A percentile compares a stretch with the other conserved stretches of the same genome.
Evolutionary conservation across 2,113 vertebrate genomes (phyloP).

Genomic region (Amia ocellicauda): DNA sequence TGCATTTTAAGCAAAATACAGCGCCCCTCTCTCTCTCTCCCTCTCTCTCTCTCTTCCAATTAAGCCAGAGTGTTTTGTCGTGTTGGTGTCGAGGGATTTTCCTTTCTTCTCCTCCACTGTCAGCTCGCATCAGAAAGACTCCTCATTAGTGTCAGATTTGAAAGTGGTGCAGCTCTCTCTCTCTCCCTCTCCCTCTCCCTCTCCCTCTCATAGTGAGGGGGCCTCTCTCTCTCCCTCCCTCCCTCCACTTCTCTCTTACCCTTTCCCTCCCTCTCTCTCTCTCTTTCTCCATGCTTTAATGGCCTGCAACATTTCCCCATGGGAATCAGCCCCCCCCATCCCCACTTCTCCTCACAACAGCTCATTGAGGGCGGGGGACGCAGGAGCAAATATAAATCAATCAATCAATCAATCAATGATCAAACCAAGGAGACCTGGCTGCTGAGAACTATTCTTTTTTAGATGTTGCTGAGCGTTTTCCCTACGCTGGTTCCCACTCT

Average conservation of each 20-base stretch:
- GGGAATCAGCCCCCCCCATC: not conserved
- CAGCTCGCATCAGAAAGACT: constrained; percentile 75
- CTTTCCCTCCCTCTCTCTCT: not conserved
- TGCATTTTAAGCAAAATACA: not conserved
- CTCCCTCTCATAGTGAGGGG: constrained; percentile 7
- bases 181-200: constrained; percentile 42
- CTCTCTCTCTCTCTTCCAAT: constrained; percentile 66
- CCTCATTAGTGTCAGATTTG: constrained; percentile 78
- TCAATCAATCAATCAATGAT: too few species aligned
- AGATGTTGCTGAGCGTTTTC: too few species aligned
- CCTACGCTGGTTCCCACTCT: too few species aligned
- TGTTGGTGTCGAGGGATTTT: constrained; percentile 71
- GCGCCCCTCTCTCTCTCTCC: constrained; percentile 37
- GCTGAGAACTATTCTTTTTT: too few species aligned
- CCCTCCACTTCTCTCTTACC: constrained; percentile 15
- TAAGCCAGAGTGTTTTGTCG: constrained; percentile 71
- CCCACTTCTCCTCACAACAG: too few species aligned
- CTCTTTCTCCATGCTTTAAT: not conserved
- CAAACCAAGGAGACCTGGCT: too few species aligned
- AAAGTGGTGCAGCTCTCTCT: constrained; percentile 60
- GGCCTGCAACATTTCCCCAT: not conserved
- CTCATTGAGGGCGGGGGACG: too few species aligned
- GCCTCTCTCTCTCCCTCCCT: constrained; percentile 47
- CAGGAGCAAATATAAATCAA: too few species aligned
- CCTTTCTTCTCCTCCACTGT: constrained; percentile 73